Percentiles rank a stretch among this genome's conserved stretches.
Conservation (phyloP, 2,113 vertebrate species). For the Callocephalon fimbriatum region DNA sequence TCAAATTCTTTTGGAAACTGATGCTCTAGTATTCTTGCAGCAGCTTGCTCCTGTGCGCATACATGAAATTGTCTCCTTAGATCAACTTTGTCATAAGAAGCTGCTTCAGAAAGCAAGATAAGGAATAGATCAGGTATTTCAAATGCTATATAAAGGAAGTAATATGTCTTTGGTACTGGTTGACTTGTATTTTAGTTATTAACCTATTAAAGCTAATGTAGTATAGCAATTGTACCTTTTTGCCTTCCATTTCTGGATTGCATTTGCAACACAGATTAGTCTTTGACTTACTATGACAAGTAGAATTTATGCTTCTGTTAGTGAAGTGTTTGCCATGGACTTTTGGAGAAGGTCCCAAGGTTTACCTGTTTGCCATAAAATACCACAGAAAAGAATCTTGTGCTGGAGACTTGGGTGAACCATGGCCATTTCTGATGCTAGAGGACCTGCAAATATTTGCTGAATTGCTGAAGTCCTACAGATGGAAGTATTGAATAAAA, state of each 20-base stretch:
- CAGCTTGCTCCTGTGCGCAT: background rate
- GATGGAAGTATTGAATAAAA: background rate
- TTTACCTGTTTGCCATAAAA: background rate
- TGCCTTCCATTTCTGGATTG: background rate
- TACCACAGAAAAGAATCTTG: background rate
- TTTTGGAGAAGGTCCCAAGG: background rate
- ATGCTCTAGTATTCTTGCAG: background rate
- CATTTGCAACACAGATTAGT: background rate
- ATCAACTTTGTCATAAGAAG: background rate
- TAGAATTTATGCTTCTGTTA: background rate
- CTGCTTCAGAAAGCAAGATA: background rate
- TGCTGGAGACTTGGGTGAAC: background rate
- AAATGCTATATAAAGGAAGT: background rate
- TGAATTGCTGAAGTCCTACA: background rate
- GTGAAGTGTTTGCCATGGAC: background rate
- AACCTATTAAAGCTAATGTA: background rate
- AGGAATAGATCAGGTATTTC: background rate
- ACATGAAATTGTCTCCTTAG: background rate
- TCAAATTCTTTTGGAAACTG: background rate
- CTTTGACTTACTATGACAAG: background rate
- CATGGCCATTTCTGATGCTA: background rate
- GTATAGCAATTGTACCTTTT: background rate
- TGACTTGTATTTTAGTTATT: background rate
- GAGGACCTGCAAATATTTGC: background rate
- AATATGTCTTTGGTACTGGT: background rate